These are phyloP conservation scores for Lithobates pipiens DNA, from an alignment of 2,797 vertebrate species.

Conservation along the genomic window DNA sequence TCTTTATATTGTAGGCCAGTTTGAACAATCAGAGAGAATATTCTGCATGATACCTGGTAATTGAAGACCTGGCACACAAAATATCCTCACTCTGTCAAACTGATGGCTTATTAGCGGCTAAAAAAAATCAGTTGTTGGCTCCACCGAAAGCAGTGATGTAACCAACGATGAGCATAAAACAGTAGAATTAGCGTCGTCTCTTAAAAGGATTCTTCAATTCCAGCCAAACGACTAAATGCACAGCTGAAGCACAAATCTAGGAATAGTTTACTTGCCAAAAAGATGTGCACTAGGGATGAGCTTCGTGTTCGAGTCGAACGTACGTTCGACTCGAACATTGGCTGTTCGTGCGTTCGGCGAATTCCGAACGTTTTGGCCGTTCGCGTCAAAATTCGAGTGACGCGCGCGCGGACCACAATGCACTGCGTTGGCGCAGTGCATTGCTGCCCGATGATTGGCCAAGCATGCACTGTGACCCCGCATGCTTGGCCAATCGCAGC, in stretches of 20 bases:
- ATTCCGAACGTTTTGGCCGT: too few species aligned
- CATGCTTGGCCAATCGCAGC: too few species aligned
- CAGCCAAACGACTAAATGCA: neutral
- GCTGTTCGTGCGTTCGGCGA: too few species aligned
- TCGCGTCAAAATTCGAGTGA: too few species aligned
- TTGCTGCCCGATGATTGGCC: too few species aligned
- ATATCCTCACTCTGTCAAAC: slow-evolving; percentile 15
- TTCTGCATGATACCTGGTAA: slow-evolving; percentile 16
- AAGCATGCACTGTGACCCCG: too few species aligned
- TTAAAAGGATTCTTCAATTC: neutral
- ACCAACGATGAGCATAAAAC: neutral
- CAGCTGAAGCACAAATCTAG: neutral
- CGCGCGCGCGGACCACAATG: too few species aligned
- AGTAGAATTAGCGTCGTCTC: slow-evolving; percentile 20
- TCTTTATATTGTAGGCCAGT: neutral
- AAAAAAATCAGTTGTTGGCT: slow-evolving; percentile 24
- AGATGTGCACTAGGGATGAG: neutral
- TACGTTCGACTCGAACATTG: too few species aligned
- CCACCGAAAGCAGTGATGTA: slow-evolving; percentile 1
- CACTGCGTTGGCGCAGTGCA: too few species aligned
- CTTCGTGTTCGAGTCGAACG: too few species aligned
- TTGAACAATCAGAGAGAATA: slow-evolving; percentile 9
- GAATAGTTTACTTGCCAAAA: neutral
- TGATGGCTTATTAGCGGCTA: slow-evolving; percentile 27
- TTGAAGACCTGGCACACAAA: slow-evolving; percentile 3